These are phyloP conservation scores for Teleogryllus oceanicus DNA, from an alignment of 2,888 invertebrate species.

Conservation along the genomic window DNA sequence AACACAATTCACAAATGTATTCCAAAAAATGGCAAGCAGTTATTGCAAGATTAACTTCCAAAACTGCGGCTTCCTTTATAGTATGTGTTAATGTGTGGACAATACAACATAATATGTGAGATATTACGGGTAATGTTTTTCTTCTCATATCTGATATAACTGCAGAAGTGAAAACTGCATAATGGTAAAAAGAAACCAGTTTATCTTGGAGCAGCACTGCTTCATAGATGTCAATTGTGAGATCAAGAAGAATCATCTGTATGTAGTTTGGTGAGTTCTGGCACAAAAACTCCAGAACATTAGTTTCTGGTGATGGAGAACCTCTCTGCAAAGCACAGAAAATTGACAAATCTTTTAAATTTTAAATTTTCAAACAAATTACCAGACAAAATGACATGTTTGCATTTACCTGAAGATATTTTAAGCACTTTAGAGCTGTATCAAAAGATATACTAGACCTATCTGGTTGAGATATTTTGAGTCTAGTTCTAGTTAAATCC, in stretches of 20 bases:
- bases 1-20: slow-evolving; percentile 26
- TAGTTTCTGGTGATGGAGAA: slow-evolving; percentile 2
- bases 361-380: not conserved
- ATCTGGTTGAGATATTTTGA: not conserved
- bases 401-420: not conserved
- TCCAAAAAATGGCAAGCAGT: slow-evolving; percentile 30
- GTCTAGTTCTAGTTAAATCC: not conserved
- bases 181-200: slow-evolving; percentile 56
- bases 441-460: not conserved
- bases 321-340: not conserved
- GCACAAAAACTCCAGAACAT: slow-evolving; percentile 31
- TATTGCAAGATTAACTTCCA: slow-evolving; percentile 22
- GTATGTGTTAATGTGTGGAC: slow-evolving; percentile 30
- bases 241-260: slow-evolving; percentile 53
- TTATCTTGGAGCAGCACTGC: slow-evolving; percentile 54
- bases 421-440: not conserved
- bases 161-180: slow-evolving; percentile 52
- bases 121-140: not conserved
- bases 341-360: not conserved
- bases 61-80: not conserved
- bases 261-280: slow-evolving; percentile 51
- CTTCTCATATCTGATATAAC: slow-evolving; percentile 42
- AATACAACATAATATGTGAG: slow-evolving; percentile 31
- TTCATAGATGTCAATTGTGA: slow-evolving; percentile 52
- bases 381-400: not conserved